A percentile compares a stretch with the other conserved stretches of the same genome.
phyloP scores from a whole-genome alignment of 37 sponge, comb jelly and placozoan genomes.

The Geodia barretti region DNA sequence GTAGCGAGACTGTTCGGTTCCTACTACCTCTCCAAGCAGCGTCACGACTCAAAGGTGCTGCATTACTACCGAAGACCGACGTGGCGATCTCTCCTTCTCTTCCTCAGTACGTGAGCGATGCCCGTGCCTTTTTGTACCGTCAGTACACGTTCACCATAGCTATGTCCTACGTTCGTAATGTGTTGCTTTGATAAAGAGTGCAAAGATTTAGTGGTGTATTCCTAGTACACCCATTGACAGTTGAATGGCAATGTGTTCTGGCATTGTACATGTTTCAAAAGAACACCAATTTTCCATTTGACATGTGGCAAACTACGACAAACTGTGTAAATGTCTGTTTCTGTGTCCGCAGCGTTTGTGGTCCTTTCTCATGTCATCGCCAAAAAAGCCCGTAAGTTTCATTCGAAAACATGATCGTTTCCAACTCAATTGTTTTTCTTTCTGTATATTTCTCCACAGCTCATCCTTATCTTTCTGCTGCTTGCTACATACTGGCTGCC shows the following conservation, averaged over 20 bases:
- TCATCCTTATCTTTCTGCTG: conserved; percentile 8
- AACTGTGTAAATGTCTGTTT: too few species aligned
- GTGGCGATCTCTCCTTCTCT: conserved; percentile 54
- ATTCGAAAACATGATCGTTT: neutral
- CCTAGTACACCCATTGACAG: too few species aligned
- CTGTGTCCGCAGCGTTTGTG: conserved; percentile 26
- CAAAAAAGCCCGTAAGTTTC: conserved; percentile 26
- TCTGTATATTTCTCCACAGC: conserved; percentile 14
- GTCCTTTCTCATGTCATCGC: conserved; percentile 29
- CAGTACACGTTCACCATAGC: too few species aligned
- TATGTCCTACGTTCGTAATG: too few species aligned
- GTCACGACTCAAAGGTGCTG: conserved; percentile 35
- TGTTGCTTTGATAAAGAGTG: too few species aligned
- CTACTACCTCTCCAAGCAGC: conserved; percentile 35
- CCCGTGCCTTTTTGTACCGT: too few species aligned
- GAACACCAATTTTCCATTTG: too few species aligned
- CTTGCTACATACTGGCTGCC: conserved; percentile 49
- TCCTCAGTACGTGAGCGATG: conserved; percentile 46
- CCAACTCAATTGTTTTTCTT: neutral
- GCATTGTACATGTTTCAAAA: too few species aligned
- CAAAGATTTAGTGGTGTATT: too few species aligned
- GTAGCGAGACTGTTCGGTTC: conserved; percentile 21
- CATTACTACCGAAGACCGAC: conserved; percentile 63
- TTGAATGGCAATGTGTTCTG: too few species aligned
- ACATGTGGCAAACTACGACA: too few species aligned